phyloP scores from a whole-genome alignment of 2,797 vertebrate genomes.

The Dromococcyx pavoninus region DNA sequence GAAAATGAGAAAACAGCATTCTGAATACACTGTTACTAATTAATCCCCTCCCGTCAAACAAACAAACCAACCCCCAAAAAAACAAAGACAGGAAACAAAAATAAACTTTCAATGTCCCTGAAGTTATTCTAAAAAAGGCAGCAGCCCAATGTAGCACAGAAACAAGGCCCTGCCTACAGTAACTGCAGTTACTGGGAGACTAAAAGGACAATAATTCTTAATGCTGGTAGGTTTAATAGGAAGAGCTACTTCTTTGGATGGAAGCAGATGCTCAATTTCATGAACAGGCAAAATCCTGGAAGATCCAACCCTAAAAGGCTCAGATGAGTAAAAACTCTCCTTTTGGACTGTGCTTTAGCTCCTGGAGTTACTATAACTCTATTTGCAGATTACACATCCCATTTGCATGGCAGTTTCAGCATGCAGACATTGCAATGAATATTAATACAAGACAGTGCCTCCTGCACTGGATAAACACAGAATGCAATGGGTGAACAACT shows the following conservation, averaged over 20 bases:
- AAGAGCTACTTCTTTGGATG: neutral
- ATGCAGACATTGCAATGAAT: neutral
- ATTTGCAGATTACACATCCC: neutral
- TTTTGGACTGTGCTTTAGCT: neutral
- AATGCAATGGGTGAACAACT: no score
- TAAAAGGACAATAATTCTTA: neutral
- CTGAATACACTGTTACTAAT: neutral
- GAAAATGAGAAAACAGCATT: neutral
- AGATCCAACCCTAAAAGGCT: neutral
- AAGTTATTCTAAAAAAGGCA: neutral
- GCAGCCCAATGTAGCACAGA: neutral
- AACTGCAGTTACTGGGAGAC: neutral
- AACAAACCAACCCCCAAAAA: neutral
- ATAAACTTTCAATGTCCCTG: neutral
- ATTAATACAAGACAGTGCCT: neutral
- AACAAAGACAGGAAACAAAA: neutral
- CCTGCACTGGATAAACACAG: neutral
- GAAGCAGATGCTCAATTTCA: neutral
- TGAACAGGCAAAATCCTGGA: neutral
- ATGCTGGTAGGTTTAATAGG: accelerated
- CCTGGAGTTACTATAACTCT: neutral
- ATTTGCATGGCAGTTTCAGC: neutral
- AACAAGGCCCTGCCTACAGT: neutral
- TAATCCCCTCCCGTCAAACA: neutral
- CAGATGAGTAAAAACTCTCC: neutral